Base-by-base conservation (phyloP, 1,140 invertebrate species). In the Stegodyphus dumicola region DNA sequence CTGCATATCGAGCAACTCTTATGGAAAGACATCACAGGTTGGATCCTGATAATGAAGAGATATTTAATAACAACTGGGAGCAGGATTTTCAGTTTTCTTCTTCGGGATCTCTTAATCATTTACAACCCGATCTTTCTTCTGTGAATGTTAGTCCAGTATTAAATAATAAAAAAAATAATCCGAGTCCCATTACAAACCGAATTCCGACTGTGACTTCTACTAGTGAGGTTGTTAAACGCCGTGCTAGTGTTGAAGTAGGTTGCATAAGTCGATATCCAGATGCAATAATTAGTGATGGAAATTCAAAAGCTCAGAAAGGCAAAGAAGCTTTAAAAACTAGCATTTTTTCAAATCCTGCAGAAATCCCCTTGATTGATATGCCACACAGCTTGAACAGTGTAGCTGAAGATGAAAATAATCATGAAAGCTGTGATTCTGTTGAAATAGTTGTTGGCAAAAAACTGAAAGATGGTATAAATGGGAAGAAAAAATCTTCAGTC, bases 1-100 rank as follows among this genome's bases (percentile, higher is more conserved):
- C 89, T 71, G 89, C 89, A 56, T 87, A 85, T 33, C 71, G 86
- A 56, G 87, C 89, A 53, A 88, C 88, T 13, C 52, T 87, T 33
- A 77, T 89, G 77, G 88, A 89, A 66, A 49, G 87, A 48, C 86
- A 87, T 17, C 80, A 87, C 64, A 77, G 75, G 11, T 69, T 76
- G 6, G 87, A 87, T 75, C 71, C 81, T 11, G 83, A 76, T 11
- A 65, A 56, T 66, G 81, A 85, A 77, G 87, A 87, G 10, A 65
- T 74, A 51, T 86, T 80, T 60, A 66, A 80, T 73, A 81, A 77
- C 17, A 77, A 73, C 10, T 81, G 77, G 77, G 85, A 77, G n/a
- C 54, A 86, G n/a, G 60, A 74, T 66, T 70, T 86, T 13, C 18
- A 18, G 15, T 69, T 77, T 76, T 66, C 81, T 60, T 75, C 70